phyloP scores from a whole-genome alignment of 2,113 vertebrate species.

The Thymallus thymallus region DNA sequence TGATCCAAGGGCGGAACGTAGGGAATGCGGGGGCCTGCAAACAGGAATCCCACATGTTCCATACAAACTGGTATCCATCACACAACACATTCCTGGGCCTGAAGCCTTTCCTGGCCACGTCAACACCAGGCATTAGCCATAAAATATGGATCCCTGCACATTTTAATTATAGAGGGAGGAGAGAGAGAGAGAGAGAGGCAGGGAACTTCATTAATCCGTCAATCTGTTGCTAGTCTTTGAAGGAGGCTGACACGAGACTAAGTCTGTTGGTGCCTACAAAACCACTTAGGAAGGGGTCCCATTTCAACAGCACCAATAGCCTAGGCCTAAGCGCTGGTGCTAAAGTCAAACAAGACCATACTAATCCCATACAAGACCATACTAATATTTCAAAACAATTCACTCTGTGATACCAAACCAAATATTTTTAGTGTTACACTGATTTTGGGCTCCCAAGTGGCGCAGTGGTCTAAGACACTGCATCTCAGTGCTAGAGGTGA shows the following conservation, averaged over 20 bases:
- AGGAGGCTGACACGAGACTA: not conserved
- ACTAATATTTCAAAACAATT: no score
- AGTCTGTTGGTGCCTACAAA: not conserved
- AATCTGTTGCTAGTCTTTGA: constrained; percentile 27
- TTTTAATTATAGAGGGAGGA: constrained; percentile 53
- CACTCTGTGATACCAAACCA: not conserved
- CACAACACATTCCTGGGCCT: constrained; percentile 35
- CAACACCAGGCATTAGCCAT: constrained; percentile 43
- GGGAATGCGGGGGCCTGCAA: constrained; percentile 12
- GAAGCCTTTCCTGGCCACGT: constrained; percentile 44
- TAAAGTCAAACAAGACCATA: no score
- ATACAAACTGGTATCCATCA: constrained; percentile 53
- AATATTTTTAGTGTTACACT: not conserved
- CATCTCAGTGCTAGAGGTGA: no score
- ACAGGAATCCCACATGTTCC: constrained; percentile 54
- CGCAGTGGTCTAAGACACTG: no score
- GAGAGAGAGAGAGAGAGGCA: constrained; percentile 7
- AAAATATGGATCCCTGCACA: constrained; percentile 51
- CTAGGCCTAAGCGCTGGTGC: no score
- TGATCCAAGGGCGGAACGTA: constrained; percentile 33
- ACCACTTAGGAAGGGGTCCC: not conserved
- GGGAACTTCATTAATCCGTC: constrained; percentile 36
- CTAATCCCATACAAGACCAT: no score
- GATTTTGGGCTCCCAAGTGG: no score
- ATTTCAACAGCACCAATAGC: no score